A percentile compares a stretch with the other conserved stretches of the same genome.
phyloP scores from a whole-genome alignment of 1,140 invertebrate species.

The Drosophila serrata region DNA sequence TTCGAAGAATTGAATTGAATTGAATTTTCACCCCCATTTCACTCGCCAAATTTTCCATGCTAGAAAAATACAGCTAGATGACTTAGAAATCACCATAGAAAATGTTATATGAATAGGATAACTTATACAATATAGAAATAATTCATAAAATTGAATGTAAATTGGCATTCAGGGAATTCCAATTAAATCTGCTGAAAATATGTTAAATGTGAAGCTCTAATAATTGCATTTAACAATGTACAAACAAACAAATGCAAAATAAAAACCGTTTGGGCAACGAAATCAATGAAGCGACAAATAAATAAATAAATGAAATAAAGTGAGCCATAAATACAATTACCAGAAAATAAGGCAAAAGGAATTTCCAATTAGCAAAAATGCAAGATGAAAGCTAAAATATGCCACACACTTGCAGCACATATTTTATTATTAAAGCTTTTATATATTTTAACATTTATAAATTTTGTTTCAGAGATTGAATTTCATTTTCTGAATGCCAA shows the following conservation, averaged over 20 bases:
- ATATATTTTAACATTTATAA: neutral
- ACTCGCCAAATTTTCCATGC: neutral
- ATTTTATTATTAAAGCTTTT: neutral
- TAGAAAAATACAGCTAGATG: neutral
- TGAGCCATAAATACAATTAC: slow-evolving; percentile 1
- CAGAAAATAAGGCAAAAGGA: neutral
- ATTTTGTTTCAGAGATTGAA: neutral
- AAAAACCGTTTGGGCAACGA: neutral
- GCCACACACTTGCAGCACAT: neutral
- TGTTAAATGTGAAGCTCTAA: neutral
- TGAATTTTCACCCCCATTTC: neutral
- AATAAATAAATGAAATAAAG: slow-evolving; percentile 5
- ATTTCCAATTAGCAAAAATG: neutral
- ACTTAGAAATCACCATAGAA: neutral
- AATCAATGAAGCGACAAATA: neutral
- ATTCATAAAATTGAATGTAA: neutral
- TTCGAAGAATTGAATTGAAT: neutral
- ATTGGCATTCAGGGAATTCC: slow-evolving; percentile 2
- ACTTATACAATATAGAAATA: slow-evolving; percentile 3
- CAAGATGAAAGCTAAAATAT: neutral
- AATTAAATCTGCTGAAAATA: slow-evolving; percentile 3
- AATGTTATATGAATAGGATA: slow-evolving; percentile 7
- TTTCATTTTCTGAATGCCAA: neutral
- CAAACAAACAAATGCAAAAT: slow-evolving; percentile 1
- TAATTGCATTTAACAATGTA: slow-evolving; percentile 10